Evolutionary conservation across 2,797 vertebrate species (phyloP).

Genomic region (Momotus momota): DNA sequence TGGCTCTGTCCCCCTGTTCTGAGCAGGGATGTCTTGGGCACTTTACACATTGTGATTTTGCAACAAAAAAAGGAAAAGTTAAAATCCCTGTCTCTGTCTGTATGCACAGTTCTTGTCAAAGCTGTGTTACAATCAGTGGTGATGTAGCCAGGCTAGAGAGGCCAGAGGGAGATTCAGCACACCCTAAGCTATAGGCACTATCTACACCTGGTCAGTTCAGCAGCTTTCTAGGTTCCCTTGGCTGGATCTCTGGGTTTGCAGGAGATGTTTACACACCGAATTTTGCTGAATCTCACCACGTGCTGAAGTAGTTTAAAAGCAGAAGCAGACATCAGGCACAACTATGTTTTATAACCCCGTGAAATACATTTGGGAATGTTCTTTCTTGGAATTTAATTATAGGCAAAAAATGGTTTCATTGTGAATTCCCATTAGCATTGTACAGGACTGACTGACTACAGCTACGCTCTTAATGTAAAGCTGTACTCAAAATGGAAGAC

Average conservation of each 20-base stretch:
- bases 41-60: fast-evolving
- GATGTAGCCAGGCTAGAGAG: neutral
- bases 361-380: neutral
- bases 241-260: neutral
- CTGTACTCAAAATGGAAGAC: neutral
- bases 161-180: neutral
- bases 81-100: neutral
- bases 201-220: neutral
- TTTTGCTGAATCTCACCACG: neutral
- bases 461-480: neutral
- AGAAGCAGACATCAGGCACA: neutral
- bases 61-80: neutral
- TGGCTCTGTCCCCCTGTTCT: neutral
- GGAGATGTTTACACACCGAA: neutral
- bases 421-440: neutral
- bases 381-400: neutral
- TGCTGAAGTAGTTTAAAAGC: neutral
- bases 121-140: neutral
- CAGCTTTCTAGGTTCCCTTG: neutral
- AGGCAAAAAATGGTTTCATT: neutral
- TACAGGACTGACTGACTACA: neutral
- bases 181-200: neutral
- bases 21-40: neutral
- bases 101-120: neutral
- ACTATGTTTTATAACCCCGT: neutral